Base-by-base conservation (phyloP, 1,140 invertebrate genomes). In the Drosophila prosaltans region DNA sequence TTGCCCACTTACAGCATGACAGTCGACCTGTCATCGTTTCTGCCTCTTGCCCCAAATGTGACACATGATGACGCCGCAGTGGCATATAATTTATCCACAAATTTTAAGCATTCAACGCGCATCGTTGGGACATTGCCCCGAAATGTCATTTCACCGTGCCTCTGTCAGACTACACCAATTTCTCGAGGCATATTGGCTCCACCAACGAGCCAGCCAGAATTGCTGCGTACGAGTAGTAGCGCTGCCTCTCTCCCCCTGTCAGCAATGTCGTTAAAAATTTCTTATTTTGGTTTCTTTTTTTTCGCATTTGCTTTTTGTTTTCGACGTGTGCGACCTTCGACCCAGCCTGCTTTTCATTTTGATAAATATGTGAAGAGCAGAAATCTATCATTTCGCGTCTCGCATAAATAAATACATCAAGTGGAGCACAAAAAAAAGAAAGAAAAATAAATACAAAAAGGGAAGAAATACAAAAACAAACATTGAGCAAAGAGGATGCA, bases 331-430 rank as follows among this genome's bases (percentile, higher is more conserved):
- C 16, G 61, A 45, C 40, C 28, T 48, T 24, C 63, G 57, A 55
- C 43, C 48, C 45, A 65, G 45, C 26, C 76, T 74, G 58, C 65
- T 80, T 80, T 74, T 68, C 77, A 69, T 78, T 79, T 79, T 80
- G 71, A 80, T 80, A 80, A 80, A 80, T 80, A 80, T 80, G 72
- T 80, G 78, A 59, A 70, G 63, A 61, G 74, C 69, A 79, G 77
- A 80, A 79, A 80, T 80, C 71, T 80, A 80, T 80, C 77, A 80
- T 80, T 74, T 80, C 76, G 77, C 77, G 77, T 80, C 68, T 80
- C 68, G 78, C 72, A 81, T 81, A 80, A 80, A 80, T 80, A 80
- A 80, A 80, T 81, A 80, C 78, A 81, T 80, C 72, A 75, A 75
- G 73, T 57, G 72, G 64, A 54, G 26, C 60, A 72, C 36, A 59